These are phyloP conservation scores for Agrochola lota DNA, from an alignment of 2,888 invertebrate genomes.

Conservation along the genomic window DNA sequence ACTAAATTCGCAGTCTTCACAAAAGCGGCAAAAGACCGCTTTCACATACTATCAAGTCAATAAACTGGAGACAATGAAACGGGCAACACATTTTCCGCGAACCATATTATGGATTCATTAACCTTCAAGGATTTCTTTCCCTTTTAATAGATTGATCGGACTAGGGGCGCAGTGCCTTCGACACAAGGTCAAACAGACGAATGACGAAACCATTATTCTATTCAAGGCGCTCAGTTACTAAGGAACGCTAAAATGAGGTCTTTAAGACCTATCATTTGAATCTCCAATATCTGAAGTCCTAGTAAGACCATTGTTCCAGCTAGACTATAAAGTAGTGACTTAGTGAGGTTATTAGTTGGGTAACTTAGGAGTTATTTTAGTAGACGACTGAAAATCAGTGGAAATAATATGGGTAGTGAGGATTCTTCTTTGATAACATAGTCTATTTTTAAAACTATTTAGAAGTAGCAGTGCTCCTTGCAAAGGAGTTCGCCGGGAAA, in stretches of 20 bases:
- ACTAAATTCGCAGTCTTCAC: not conserved
- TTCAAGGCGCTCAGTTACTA: slow-evolving; percentile 18
- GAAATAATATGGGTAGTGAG: not conserved
- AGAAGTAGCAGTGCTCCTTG: not conserved
- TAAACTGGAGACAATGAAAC: not conserved
- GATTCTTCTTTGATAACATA: not conserved
- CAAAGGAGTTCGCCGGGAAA: not conserved
- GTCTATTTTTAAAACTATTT: not conserved
- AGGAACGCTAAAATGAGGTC: slow-evolving; percentile 51
- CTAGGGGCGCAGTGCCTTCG: not conserved
- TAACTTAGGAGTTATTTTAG: slow-evolving; percentile 11
- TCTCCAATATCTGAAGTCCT: slow-evolving; percentile 48
- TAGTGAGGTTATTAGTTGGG: slow-evolving; percentile 37
- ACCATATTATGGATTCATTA: not conserved
- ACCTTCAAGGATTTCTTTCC: not conserved
- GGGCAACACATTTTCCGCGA: not conserved
- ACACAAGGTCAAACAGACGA: slow-evolving; percentile 15
- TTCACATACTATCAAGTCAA: not conserved
- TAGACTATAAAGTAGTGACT: slow-evolving; percentile 40
- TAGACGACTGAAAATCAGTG: slow-evolving; percentile 11
- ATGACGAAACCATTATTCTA: slow-evolving; percentile 12
- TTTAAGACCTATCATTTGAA: slow-evolving; percentile 58
- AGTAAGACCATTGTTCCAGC: slow-evolving; percentile 31
- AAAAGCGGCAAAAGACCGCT: not conserved
- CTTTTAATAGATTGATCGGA: not conserved